phyloP scores from a whole-genome alignment of 1,140 invertebrate genomes.

The Eurosta solidaginis region DNA sequence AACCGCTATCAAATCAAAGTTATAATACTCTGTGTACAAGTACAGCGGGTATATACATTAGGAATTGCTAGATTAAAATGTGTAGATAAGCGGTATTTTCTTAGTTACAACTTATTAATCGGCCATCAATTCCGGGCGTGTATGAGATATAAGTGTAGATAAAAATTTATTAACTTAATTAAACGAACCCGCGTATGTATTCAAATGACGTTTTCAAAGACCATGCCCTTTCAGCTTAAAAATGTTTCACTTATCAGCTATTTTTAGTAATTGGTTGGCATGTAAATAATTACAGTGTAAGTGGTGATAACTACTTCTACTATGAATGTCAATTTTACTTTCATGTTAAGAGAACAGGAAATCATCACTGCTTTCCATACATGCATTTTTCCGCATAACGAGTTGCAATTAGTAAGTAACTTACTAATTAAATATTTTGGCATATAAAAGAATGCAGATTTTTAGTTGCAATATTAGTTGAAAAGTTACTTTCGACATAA shows the following conservation, averaged over 20 bases:
- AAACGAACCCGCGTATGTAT: no score
- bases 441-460: not conserved
- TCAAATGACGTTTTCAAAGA: no score
- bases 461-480: not conserved
- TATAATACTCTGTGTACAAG: no score
- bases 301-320: not conserved
- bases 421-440: not conserved
- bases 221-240: no score
- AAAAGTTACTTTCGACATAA: not conserved
- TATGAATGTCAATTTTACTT: not conserved
- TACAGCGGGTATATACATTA: no score
- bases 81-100: no score
- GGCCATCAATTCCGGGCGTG: no score
- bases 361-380: not conserved
- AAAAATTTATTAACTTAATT: no score
- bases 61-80: no score
- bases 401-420: not conserved
- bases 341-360: constrained; percentile 9
- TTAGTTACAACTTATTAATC: no score
- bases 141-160: no score
- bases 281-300: not conserved
- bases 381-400: not conserved
- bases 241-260: constrained; percentile 16
- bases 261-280: not conserved
- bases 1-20: no score